Evolutionary conservation across 2,797 vertebrate genomes (phyloP).

Genomic region (Alcedo atthis): DNA sequence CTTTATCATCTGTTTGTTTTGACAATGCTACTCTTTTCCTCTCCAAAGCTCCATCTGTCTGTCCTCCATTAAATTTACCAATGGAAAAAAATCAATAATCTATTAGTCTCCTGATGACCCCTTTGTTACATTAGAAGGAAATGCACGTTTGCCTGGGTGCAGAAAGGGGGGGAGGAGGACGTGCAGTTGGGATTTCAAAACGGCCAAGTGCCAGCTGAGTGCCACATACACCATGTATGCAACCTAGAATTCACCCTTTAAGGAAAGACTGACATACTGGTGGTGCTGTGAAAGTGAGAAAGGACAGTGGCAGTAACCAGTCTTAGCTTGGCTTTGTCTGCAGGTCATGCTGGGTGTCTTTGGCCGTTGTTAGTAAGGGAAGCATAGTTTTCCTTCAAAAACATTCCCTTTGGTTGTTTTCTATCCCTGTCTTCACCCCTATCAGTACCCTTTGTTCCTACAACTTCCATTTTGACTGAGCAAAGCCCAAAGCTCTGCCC

Average conservation of each 20-base stretch:
- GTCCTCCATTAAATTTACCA: not conserved
- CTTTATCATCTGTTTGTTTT: constrained; percentile 5
- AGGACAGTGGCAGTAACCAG: not conserved
- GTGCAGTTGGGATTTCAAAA: not conserved
- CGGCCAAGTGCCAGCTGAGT: not conserved
- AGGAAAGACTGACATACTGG: not conserved
- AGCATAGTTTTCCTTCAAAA: not conserved
- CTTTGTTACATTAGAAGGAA: not conserved
- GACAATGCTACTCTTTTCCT: not conserved
- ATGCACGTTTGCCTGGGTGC: not conserved
- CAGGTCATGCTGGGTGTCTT: not conserved
- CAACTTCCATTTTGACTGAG: not conserved
- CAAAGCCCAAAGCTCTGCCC: not conserved
- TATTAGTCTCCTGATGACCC: not conserved
- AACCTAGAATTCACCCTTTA: not conserved
- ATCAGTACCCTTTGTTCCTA: not conserved
- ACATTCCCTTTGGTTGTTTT: not conserved
- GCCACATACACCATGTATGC: not conserved
- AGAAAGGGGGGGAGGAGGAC: rapidly evolving
- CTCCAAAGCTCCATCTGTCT: not conserved
- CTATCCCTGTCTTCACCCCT: not conserved
- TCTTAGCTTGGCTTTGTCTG: not conserved
- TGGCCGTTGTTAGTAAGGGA: not conserved
- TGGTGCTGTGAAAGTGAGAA: not conserved
- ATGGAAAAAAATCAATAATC: not conserved